These are phyloP conservation scores for Ceratina japonica DNA, from an alignment of 1,140 invertebrate genomes.

Conservation along the genomic window DNA sequence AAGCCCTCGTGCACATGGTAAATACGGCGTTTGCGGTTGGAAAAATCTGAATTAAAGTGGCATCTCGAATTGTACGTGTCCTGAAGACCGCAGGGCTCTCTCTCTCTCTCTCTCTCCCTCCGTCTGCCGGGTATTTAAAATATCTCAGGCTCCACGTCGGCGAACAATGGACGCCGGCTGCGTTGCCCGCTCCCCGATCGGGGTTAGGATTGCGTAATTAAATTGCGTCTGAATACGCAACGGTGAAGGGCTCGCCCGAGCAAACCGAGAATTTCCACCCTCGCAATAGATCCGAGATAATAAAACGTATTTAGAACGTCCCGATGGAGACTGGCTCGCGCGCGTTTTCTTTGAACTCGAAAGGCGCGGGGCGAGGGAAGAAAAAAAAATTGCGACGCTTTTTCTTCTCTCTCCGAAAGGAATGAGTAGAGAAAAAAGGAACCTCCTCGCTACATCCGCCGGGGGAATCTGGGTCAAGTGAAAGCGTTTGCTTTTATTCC, in stretches of 20 bases:
- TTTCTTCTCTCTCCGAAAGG: conserved; percentile 25
- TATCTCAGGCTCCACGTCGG: background rate
- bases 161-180: background rate
- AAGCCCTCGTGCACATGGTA: background rate
- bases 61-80: background rate
- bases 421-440: conserved; percentile 10
- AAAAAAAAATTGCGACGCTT: conserved; percentile 34
- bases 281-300: conserved; percentile 21
- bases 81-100: background rate
- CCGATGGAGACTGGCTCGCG: background rate
- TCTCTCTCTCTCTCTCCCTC: too few relatives aligned
- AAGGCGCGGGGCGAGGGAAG: background rate
- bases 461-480: conserved; percentile 55
- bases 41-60: background rate
- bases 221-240: conserved; percentile 15
- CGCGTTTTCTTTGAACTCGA: conserved; percentile 33
- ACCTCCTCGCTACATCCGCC: background rate
- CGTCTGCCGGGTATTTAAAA: background rate
- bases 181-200: background rate
- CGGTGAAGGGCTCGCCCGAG: background rate
- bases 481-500: conserved; percentile 57
- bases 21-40: background rate
- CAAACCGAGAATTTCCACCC: conserved; percentile 14
- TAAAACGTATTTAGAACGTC: conserved; percentile 29
- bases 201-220: conserved; percentile 9